A percentile compares a stretch with the other conserved stretches of the same genome.
Conservation (phyloP, 2,888 invertebrate genomes). For the Meta bourneti region DNA sequence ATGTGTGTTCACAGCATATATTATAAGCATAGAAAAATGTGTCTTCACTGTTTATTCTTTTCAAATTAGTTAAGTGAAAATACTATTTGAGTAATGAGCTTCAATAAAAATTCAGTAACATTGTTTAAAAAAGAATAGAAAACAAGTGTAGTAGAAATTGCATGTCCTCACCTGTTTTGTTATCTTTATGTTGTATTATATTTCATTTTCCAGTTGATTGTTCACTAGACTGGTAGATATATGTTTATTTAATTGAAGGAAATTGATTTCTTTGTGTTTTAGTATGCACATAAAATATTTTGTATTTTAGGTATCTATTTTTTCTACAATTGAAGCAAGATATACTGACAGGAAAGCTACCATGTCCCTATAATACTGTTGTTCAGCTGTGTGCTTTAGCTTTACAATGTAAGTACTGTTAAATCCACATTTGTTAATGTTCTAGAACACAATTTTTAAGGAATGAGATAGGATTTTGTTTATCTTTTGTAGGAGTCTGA, state of each 20-base stretch:
- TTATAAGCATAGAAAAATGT: too few relatives aligned
- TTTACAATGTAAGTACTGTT: conserved; percentile 89
- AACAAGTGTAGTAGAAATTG: neutral
- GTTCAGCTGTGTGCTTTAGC: conserved; percentile 95
- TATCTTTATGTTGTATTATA: neutral
- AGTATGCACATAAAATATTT: too few relatives aligned
- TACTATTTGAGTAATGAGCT: too few relatives aligned
- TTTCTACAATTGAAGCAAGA: conserved; percentile 98
- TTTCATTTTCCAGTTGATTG: neutral
- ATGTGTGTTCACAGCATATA: too few relatives aligned
- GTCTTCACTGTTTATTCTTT: too few relatives aligned
- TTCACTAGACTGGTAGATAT: neutral
- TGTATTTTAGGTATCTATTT: conserved; percentile 91
- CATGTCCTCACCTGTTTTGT: neutral
- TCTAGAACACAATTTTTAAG: neutral
- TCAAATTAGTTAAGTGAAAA: too few relatives aligned
- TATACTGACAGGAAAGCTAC: conserved; percentile 93
- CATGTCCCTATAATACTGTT: conserved; percentile 92
- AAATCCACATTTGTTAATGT: neutral
- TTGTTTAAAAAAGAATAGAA: neutral
- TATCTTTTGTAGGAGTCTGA: neutral
- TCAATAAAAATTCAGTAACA: too few relatives aligned
- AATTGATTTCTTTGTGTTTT: neutral
- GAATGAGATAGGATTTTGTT: neutral
- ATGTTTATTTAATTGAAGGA: neutral